Evolutionary conservation across 1,140 invertebrate species (phyloP), one percentile per base, ranked within the genome.

Genomic region (Habropoda laboriosa): DNA sequence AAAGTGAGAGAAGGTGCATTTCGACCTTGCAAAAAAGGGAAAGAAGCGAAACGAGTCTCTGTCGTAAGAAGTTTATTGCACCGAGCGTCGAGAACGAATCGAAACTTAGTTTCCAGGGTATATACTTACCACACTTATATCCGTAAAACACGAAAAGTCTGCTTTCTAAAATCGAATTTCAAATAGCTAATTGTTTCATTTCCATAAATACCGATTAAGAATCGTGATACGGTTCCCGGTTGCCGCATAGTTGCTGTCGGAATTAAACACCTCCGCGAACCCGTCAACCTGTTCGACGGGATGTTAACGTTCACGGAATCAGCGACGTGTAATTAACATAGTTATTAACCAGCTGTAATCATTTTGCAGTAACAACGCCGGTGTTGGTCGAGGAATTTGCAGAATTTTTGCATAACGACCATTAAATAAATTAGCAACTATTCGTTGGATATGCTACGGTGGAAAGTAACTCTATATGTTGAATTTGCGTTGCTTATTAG

Each of bases 101-200:
- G 27, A 42, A 42, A 32, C 53, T 58, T 16, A 18, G 6, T 10
- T 32, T 45, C 30, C 38, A 7, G 21, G 10, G 4, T 70, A 7
- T n/a, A 51, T n/a, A n/a, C n/a, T n/a, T n/a, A n/a, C n/a, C 32
- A 7, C 7, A 3, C 18, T 1, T 53, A 40, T 13, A 16, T 30
- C 35, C 24, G 68, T 32, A 21, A n/a, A 71, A 40, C 38, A 21
- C 32, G 24, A 27, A 55, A 57, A 55, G 35, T 57, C 35, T 38
- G 35, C 55, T 73, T 73, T 73, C 70, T 73, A 73, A 73, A 73
- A 61, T 73, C 27, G n/a, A 73, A 60, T 73, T 61, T 49, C 21
- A 35, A 47, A 35, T n/a, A 21, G 40, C 21, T 61, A 49, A 73
- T 61, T 61, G 42, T 73, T 47, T 13, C 21, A 61, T 35, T 73